Base-by-base conservation (phyloP, 2,113 vertebrate species). In the Anarhynchus alexandrinus region DNA sequence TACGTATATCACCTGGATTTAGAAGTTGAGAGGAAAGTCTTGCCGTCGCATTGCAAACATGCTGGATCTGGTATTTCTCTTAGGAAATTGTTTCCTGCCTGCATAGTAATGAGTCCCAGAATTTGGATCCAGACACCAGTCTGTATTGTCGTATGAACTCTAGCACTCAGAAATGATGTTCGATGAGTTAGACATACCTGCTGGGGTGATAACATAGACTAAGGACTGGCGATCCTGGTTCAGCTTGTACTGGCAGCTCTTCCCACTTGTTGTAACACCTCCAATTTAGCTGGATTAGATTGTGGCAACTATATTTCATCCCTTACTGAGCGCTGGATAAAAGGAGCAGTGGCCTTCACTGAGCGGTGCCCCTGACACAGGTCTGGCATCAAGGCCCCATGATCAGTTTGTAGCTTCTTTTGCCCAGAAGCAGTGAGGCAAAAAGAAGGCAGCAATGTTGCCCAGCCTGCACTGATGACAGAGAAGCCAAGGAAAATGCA, bases 321-420 rank as follows among this genome's bases (percentile, higher is more conserved):
- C 26, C 6, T 66, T 57, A 36, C 43, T 36, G 43, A 79, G 15
- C 26, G 19, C 7, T n/a, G 34, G 59, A 17, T 19, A 42, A 76
- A 76, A 71, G 23, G 14, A 73, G 12, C 36, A 29, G 16, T 18
- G 49, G 30, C 2, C 1, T 86, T 38, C 64, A 19, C 19, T 69
- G 54, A 42, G 34, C 1, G 0, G 20, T 83, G 19, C 29, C 55
- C 79, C 65, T 72, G 51, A 11, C 16, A n/a, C 25, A 36, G 13
- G 4, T 26, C n/a, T 90, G 36, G 18, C 34, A 42, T 1, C 0
- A 1, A 88, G 47, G 55, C 47, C 69, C 38, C 26, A 27, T 0
- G 0, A 23, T n/a, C 34, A 7, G 6, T 78, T 57, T 25, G 20
- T 58, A 85, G 10, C 40, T 42, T n/a, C 12, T 23, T 89, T 62